These are phyloP conservation scores for Candoia aspera DNA, from an alignment of 2,113 vertebrate species.

Conservation along the genomic window DNA sequence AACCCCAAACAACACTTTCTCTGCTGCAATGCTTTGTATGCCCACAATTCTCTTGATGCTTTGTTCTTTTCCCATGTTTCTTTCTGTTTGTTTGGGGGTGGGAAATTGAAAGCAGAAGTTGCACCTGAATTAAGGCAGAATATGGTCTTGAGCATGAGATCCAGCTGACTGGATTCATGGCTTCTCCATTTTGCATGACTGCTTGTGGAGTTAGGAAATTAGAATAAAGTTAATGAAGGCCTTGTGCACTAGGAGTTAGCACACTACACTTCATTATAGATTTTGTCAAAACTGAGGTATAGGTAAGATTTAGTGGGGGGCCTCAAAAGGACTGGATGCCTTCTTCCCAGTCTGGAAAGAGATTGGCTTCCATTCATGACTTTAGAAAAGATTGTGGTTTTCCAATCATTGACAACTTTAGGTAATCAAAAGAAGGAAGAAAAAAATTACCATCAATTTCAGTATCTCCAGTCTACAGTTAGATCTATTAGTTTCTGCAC, in stretches of 20 bases:
- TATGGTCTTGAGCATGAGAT: not conserved
- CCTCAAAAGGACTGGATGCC: not conserved
- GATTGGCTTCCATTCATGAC: not conserved
- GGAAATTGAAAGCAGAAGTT: not conserved
- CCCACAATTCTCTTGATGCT: not conserved
- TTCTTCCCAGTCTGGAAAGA: not conserved
- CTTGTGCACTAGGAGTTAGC: slow-evolving; percentile 22
- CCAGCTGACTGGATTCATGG: not conserved
- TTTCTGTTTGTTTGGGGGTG: not conserved
- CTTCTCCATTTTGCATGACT: slow-evolving; percentile 25
- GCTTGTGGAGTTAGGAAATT: slow-evolving; percentile 31
- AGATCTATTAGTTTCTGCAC: not conserved
- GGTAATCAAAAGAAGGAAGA: not conserved
- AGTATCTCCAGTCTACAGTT: not conserved
- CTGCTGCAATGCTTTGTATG: not conserved
- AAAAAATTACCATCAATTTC: no score
- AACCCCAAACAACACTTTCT: not conserved
- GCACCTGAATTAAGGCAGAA: not conserved
- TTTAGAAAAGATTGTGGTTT: not conserved
- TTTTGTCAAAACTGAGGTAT: slow-evolving; percentile 18
- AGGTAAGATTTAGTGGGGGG: slow-evolving; percentile 11
- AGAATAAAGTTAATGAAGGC: slow-evolving; percentile 32
- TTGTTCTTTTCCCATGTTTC: slow-evolving; percentile 3
- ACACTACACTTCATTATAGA: slow-evolving; percentile 17
- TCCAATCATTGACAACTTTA: not conserved